Base-by-base conservation (phyloP, 2,888 invertebrate genomes). In the Eurytoma californica region DNA sequence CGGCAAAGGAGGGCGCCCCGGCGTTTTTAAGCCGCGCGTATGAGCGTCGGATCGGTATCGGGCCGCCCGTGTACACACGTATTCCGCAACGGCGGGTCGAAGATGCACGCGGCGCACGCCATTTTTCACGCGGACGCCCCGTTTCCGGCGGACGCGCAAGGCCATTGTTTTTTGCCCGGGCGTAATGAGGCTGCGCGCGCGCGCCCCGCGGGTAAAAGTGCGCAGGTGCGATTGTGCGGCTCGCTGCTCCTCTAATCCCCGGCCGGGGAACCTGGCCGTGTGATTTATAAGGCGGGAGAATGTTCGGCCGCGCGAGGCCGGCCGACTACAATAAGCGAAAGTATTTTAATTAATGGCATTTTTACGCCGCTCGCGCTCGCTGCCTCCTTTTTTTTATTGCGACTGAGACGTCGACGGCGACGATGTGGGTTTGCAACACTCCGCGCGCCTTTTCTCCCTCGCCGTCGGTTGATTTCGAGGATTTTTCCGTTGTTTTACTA, bases 141-240 rank as follows among this genome's bases (percentile, higher is more conserved):
- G 76, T 83, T 88, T 88, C 88, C 88, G 88, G 81, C 87, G 89
- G 88, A 89, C 85, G 82, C 83, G 83, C 88, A 89, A 88, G 88
- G 89, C 88, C 88, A 88, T 89, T 88, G 88, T 88, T 87, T 86
- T 87, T 86, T 80, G 30, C 63, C 63, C 53, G 24, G 55, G 61
- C 58, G 68, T 55, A 77, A 66, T 58, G 74, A 66, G 73, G 3
- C 30, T 12, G n/a, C 20, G 39, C 39, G 39, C 24, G 24, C 24
- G 13, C 28, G 28, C n/a, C 3, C 28, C 3, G n/a, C 24, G n/a
- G 28, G 66, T 73, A 73, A 73, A 66, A 73, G 72, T 72, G n/a
- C 28, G 51, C 53, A 14, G 53, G n/a, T 53, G 58, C 24, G 20
- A 39, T 58, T 7, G 58, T 58, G 20, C 14, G 13, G 24, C 4